Evolutionary conservation across 2,888 invertebrate species (phyloP), one percentile per base, ranked within the genome.

Genomic region (Cheilosia urbana): DNA sequence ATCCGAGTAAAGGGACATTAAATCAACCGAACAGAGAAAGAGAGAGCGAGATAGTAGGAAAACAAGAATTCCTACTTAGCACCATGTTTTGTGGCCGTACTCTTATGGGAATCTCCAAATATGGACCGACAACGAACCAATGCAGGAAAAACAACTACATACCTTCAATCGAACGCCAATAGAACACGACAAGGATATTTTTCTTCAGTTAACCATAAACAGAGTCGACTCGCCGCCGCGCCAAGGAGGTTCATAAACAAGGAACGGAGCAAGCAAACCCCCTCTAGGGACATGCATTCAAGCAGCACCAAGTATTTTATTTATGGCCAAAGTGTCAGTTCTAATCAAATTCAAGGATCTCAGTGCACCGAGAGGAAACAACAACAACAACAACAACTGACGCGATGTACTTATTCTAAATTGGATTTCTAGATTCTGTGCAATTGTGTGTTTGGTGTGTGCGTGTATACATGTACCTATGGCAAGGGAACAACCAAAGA

Each of bases 301-400:
- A 21, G 68, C 51, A 76, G 77, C 53, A 47, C 51, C 51, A 63
- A 37, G 73, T 76, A 80, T 80, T 79, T 91, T 91, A 91, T 91
- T 91, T 91, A 91, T 91, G 91, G 90, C 89, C 90, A 90, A 91
- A 90, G 90, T 91, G 91, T 91, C 91, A 91, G 91, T 89, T 90
- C 89, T 91, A 91, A 91, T 91, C 91, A 91, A 90, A 91, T 89
- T 89, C 88, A 89, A 91, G 89, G 89, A 90, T 90, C 90, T 89
- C 65, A 40, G 71, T 49, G 47, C 63, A 45, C 55, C 45, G 15
- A 69, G 58, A 66, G 57, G 34, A 11, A 47, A 37, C 37, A 53
- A 49, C 65, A 51, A 60, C 66, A 47, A 37, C 37, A 53, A 49
- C 65, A 51, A 60, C 66, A 49, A 51, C 51, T 72, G 57, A 30